Percentiles rank a stretch among this genome's conserved stretches.
phyloP scores from a whole-genome alignment of 37 sponge, comb jelly and placozoan genomes.

The Axinella damicornis region DNA sequence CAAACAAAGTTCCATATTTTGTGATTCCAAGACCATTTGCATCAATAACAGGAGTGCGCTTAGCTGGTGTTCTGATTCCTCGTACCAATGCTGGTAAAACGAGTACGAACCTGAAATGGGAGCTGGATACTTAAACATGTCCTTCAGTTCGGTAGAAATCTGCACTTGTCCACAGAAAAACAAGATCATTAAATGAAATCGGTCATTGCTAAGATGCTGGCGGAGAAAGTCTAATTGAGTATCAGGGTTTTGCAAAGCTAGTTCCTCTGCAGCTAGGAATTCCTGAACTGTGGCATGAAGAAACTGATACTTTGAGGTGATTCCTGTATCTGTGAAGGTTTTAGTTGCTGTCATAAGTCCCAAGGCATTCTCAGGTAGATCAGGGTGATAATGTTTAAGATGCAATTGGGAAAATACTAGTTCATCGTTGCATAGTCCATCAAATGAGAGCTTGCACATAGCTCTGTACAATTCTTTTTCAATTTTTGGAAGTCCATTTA shows the following conservation, averaged over 20 bases:
- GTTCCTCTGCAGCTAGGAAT: not conserved
- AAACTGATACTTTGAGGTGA: not conserved
- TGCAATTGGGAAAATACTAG: not conserved
- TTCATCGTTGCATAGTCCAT: not conserved
- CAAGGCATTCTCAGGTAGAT: not conserved
- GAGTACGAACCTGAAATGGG: too few species aligned
- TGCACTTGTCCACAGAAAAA: not conserved
- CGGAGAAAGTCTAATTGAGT: not conserved
- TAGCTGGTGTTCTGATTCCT: not conserved
- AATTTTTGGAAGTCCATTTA: not conserved
- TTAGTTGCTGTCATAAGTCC: not conserved
- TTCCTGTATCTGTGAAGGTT: not conserved
- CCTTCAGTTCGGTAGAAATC: too few species aligned
- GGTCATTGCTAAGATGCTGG: not conserved
- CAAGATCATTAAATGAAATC: not conserved
- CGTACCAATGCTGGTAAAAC: not conserved
- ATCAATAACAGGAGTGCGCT: not conserved
- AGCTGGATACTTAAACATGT: too few species aligned
- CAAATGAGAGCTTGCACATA: not conserved
- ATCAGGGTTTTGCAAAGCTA: not conserved
- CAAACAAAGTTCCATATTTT: not conserved
- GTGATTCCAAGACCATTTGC: constrained; percentile 2
- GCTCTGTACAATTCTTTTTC: not conserved
- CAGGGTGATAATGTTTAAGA: not conserved
- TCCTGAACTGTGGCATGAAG: constrained; percentile 1